A percentile compares a stretch with the other conserved stretches of the same genome.
Conservation (phyloP, 2,888 invertebrate genomes). For the Alsophila aescularia region DNA sequence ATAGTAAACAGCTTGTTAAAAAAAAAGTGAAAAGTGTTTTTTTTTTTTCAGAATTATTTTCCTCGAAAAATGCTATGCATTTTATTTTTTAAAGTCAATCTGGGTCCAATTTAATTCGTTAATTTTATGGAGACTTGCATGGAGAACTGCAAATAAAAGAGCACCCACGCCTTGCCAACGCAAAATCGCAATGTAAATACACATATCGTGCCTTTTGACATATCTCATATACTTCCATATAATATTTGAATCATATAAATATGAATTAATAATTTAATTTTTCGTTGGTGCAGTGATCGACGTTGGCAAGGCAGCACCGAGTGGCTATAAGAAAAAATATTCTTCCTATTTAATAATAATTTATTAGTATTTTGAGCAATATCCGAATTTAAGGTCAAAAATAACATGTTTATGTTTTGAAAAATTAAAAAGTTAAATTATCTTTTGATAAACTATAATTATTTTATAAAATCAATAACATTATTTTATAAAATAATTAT, state of each 20-base stretch:
- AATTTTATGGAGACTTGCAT: slow-evolving; percentile 29
- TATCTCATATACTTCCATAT: slow-evolving; percentile 37
- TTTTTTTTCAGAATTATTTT: too few relatives aligned
- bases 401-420: too few relatives aligned
- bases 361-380: slow-evolving; percentile 13
- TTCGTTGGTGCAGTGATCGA: slow-evolving; percentile 69
- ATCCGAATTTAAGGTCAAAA: neutral
- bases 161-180: slow-evolving; percentile 74
- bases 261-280: slow-evolving; percentile 45
- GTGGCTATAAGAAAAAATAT: slow-evolving; percentile 51
- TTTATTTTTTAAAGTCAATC: too few relatives aligned
- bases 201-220: slow-evolving; percentile 57
- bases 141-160: neutral
- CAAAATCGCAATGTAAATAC: slow-evolving; percentile 71
- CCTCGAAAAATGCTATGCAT: too few relatives aligned
- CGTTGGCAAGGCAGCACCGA: slow-evolving; percentile 71
- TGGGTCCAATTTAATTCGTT: neutral
- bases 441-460: too few relatives aligned
- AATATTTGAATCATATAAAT: slow-evolving; percentile 17
- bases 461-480: too few relatives aligned
- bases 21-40: too few relatives aligned
- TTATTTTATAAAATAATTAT: too few relatives aligned
- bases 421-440: too few relatives aligned
- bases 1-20: too few relatives aligned
- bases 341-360: slow-evolving; percentile 48